A percentile compares a stretch with the other conserved stretches of the same genome.
Conservation (phyloP, 2,888 invertebrate species). For the Saturnia pavonia region DNA sequence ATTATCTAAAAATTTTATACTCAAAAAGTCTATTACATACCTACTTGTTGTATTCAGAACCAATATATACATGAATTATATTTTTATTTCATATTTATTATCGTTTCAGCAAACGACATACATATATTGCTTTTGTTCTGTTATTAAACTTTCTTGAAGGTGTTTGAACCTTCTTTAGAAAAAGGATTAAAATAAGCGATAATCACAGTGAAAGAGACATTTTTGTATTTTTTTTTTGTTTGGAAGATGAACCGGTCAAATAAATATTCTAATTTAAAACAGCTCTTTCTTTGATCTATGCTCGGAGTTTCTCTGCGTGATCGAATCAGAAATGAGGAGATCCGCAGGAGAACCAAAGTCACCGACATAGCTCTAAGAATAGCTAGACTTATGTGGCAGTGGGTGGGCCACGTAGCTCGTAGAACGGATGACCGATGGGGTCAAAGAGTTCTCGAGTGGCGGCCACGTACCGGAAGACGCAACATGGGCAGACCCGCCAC, state of each 20-base stretch:
- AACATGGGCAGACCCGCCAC: too few relatives aligned
- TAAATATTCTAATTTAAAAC: constrained; percentile 70
- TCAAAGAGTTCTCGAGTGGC: too few relatives aligned
- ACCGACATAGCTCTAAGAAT: too few relatives aligned
- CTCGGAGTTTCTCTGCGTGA: too few relatives aligned
- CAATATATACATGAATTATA: neutral
- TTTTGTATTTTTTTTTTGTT: constrained; percentile 21
- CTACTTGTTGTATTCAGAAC: neutral
- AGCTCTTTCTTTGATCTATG: too few relatives aligned
- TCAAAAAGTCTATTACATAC: neutral
- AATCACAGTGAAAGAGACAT: constrained; percentile 24
- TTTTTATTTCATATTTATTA: neutral
- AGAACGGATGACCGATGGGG: too few relatives aligned
- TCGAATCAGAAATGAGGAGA: too few relatives aligned
- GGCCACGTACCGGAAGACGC: too few relatives aligned
- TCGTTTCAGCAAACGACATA: neutral
- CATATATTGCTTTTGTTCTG: neutral
- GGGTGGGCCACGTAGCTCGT: too few relatives aligned
- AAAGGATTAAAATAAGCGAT: constrained; percentile 33
- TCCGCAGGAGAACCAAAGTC: too few relatives aligned
- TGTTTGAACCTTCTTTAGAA: constrained; percentile 10
- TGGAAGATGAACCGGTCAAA: constrained; percentile 38
- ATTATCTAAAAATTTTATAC: too few relatives aligned
- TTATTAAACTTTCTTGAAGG: constrained; percentile 3
- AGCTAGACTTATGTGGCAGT: too few relatives aligned